These are phyloP conservation scores for Drosophila hydei DNA, from an alignment of 1,140 invertebrate genomes.

Conservation along the genomic window DNA sequence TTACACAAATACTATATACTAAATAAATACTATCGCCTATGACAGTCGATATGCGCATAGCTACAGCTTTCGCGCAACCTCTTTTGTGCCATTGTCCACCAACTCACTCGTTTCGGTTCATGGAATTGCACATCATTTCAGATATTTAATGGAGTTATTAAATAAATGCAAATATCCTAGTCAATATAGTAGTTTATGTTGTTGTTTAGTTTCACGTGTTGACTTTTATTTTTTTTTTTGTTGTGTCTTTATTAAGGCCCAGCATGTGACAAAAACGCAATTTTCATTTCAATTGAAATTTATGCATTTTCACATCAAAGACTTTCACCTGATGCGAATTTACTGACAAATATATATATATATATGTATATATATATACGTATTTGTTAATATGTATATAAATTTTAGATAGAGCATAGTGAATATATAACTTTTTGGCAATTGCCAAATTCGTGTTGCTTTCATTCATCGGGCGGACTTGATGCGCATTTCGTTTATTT, in stretches of 20 bases:
- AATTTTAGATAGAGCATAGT: constrained; percentile 8
- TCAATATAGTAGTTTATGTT: background rate
- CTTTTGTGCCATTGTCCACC: background rate
- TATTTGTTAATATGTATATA: background rate
- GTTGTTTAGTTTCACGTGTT: constrained; percentile 12
- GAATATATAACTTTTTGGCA: constrained; percentile 27
- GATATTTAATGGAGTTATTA: background rate
- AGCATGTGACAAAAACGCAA: constrained; percentile 36
- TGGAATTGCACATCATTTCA: constrained; percentile 5
- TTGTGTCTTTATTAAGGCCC: constrained; percentile 5
- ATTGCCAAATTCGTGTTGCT: constrained; percentile 18
- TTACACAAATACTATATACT: constrained; percentile 6
- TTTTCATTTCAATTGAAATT: constrained; percentile 61
- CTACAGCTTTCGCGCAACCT: constrained; percentile 5
- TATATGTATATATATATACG: background rate
- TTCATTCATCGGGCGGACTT: constrained; percentile 40
- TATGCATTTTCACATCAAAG: constrained; percentile 47
- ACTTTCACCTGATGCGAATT: constrained; percentile 64
- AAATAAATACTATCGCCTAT: background rate
- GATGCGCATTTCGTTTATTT: constrained; percentile 37
- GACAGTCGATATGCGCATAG: background rate
- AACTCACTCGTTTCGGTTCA: constrained; percentile 11
- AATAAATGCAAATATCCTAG: background rate
- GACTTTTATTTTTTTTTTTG: background rate
- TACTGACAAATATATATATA: constrained; percentile 1